Conservation (phyloP, 2,888 invertebrate species). For the Frankliniella intonsa region DNA sequence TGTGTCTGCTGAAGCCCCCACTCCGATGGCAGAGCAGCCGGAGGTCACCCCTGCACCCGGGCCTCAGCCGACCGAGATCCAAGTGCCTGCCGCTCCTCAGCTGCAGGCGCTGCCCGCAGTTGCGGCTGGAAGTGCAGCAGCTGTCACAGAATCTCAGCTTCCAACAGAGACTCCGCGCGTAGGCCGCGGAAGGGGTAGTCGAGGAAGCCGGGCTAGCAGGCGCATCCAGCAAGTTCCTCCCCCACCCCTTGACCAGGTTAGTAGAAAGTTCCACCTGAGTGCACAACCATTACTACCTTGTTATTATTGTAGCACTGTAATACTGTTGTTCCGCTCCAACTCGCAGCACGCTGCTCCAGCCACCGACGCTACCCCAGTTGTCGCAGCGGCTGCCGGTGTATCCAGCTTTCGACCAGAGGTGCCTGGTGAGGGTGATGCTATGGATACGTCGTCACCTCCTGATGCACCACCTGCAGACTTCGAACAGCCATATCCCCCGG, state of each 20-base stretch:
- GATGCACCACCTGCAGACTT: constrained; percentile 36
- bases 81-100: not conserved
- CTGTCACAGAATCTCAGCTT: too few relatives aligned
- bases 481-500: not conserved
- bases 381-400: too few relatives aligned
- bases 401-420: too few relatives aligned
- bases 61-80: not conserved
- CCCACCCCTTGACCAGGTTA: not conserved
- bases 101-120: not conserved
- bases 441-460: constrained; percentile 43
- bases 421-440: constrained; percentile 39
- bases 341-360: too few relatives aligned
- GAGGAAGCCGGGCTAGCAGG: not conserved
- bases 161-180: not conserved
- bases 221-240: not conserved
- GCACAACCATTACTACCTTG: too few relatives aligned
- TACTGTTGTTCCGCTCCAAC: too few relatives aligned
- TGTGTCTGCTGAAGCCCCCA: not conserved
- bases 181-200: not conserved
- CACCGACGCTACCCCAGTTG: too few relatives aligned
- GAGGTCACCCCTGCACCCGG: not conserved
- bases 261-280: too few relatives aligned
- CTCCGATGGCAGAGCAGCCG: not conserved
- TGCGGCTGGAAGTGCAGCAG: not conserved
- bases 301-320: too few relatives aligned